These are phyloP conservation scores for Gadus macrocephalus DNA, from an alignment of 2,113 vertebrate genomes.

Conservation along the genomic window DNA sequence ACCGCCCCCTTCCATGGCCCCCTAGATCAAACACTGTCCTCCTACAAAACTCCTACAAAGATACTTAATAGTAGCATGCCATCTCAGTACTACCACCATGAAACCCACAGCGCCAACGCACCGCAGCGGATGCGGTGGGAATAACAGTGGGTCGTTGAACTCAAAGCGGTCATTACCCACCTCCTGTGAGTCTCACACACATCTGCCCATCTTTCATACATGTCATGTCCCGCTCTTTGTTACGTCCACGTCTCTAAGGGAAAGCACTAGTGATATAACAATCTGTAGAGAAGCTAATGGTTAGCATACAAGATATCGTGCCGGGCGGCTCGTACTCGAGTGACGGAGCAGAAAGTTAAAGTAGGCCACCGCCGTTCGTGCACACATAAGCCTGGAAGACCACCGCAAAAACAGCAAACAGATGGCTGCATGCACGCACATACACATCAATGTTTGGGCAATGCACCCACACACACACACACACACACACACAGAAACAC, in stretches of 20 bases:
- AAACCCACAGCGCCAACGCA: conserved; percentile 1
- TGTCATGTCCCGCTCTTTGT: too few relatives aligned
- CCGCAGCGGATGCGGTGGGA: too few relatives aligned
- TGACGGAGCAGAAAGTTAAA: conserved; percentile 66
- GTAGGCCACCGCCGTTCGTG: conserved; percentile 66
- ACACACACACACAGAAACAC: conserved; percentile 12
- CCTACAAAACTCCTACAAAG: neutral
- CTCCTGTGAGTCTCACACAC: too few relatives aligned
- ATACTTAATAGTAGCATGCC: conserved; percentile 27
- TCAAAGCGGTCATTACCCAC: too few relatives aligned
- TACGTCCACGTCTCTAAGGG: too few relatives aligned
- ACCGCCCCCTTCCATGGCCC: conserved; percentile 25
- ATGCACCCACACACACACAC: neutral
- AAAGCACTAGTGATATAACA: neutral
- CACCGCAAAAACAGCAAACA: conserved; percentile 66
- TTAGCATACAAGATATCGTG: too few relatives aligned
- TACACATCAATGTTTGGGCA: too few relatives aligned
- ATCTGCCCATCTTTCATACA: too few relatives aligned
- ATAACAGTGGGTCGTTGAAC: too few relatives aligned
- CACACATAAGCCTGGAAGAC: conserved; percentile 69
- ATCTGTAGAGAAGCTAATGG: too few relatives aligned
- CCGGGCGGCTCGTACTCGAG: conserved; percentile 1
- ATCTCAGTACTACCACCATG: conserved; percentile 24
- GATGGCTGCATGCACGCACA: conserved; percentile 64
- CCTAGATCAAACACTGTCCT: conserved; percentile 46